Evolutionary conservation across 2,888 invertebrate species (phyloP).

Genomic region (Volucella inanis): DNA sequence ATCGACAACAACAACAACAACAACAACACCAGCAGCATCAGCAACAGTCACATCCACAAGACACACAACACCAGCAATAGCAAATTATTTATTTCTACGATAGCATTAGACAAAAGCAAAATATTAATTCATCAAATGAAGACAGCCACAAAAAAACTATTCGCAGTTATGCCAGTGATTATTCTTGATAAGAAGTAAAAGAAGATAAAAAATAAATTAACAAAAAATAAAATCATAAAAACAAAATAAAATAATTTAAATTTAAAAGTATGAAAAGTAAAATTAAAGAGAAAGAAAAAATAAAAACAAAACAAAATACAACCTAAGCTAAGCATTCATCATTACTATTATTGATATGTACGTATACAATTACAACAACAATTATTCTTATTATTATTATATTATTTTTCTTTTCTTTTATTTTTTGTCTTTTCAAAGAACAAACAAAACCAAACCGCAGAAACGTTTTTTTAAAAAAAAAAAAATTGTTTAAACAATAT

Average conservation of each 20-base stretch:
- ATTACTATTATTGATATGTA: slow-evolving; percentile 62
- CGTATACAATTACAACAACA: slow-evolving; percentile 42
- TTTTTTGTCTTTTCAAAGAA: slow-evolving; percentile 16
- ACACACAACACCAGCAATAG: slow-evolving; percentile 69
- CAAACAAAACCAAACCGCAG: slow-evolving; percentile 30
- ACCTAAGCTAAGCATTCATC: slow-evolving; percentile 69
- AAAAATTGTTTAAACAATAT: slow-evolving; percentile 35
- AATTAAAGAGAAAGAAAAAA: slow-evolving; percentile 28
- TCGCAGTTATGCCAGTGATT: slow-evolving; percentile 73
- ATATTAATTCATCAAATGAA: slow-evolving; percentile 67
- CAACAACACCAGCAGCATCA: slow-evolving; percentile 39
- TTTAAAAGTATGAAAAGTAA: slow-evolving; percentile 10
- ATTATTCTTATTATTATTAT: slow-evolving; percentile 41
- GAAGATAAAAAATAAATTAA: slow-evolving; percentile 33
- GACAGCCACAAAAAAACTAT: slow-evolving; percentile 66
- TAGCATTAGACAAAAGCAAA: slow-evolving; percentile 45
- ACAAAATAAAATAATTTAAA: slow-evolving; percentile 24
- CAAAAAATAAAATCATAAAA: slow-evolving; percentile 27
- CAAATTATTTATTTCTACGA: slow-evolving; percentile 68
- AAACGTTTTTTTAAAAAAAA: slow-evolving; percentile 25
- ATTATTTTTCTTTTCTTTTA: no score
- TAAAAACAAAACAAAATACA: slow-evolving; percentile 48
- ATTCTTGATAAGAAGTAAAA: slow-evolving; percentile 73
- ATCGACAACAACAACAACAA: slow-evolving; percentile 30
- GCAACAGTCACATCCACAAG: slow-evolving; percentile 54